A percentile compares a stretch with the other conserved stretches of the same genome.
phyloP scores from a whole-genome alignment of 2,113 vertebrate genomes.

The pig (Sus scrofa) region DNA sequence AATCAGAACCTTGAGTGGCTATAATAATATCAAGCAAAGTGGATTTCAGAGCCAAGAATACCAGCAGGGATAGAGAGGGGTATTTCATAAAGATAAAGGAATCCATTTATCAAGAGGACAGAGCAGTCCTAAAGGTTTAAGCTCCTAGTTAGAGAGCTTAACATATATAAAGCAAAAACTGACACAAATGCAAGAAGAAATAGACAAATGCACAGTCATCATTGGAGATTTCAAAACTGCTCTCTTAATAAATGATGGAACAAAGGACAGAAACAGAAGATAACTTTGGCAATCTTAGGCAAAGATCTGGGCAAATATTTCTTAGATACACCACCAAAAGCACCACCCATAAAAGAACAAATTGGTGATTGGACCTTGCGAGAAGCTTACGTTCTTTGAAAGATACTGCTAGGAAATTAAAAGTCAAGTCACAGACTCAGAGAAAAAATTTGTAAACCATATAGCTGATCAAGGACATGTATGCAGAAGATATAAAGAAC shows the following conservation, averaged over 20 bases:
- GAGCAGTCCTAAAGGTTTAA: not conserved
- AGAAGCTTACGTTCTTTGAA: not conserved
- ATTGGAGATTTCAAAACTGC: not conserved
- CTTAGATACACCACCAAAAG: not conserved
- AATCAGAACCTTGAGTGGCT: not conserved
- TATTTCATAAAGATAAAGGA: not conserved
- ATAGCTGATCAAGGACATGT: not conserved
- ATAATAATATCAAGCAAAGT: not conserved
- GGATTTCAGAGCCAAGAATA: not conserved
- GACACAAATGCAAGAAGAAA: not conserved
- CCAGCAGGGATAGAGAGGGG: not conserved
- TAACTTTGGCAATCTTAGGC: not conserved
- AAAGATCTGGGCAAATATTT: not conserved
- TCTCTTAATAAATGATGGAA: not conserved
- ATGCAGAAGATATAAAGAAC: not conserved
- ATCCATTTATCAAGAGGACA: not conserved
- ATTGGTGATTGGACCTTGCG: not conserved
- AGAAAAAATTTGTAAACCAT: not conserved
- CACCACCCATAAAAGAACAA: not conserved
- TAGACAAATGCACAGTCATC: not conserved
- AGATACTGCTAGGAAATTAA: not conserved
- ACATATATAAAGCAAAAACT: not conserved
- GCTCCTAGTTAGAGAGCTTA: not conserved
- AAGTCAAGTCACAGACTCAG: not conserved
- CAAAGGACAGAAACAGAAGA: not conserved